These are phyloP conservation scores for Perccottus glenii DNA, from an alignment of 2,113 vertebrate species.

Conservation along the genomic window DNA sequence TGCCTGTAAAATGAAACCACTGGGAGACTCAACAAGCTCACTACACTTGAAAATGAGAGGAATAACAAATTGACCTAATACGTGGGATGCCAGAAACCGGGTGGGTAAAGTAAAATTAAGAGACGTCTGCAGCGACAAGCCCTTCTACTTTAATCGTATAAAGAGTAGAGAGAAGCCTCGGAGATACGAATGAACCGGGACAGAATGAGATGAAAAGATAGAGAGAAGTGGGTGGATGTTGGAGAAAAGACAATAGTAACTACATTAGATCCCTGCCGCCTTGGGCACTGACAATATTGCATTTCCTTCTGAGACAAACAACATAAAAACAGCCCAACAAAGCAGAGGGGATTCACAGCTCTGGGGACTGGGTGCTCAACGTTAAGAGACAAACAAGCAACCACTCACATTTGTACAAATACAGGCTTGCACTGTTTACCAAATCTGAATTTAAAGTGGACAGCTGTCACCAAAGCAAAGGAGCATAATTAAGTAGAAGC, in stretches of 20 bases:
- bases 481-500: too few species aligned
- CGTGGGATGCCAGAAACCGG: neutral
- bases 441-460: conserved; percentile 2
- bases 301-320: conserved; percentile 69
- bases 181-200: conserved; percentile 59
- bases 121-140: conserved; percentile 17
- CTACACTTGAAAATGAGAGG: neutral
- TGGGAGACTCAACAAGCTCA: neutral
- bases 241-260: conserved; percentile 74
- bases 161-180: conserved; percentile 42
- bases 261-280: conserved; percentile 59
- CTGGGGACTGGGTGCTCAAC: conserved; percentile 12
- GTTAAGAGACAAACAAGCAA: conserved; percentile 30
- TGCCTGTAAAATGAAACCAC: conserved; percentile 7
- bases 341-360: conserved; percentile 41
- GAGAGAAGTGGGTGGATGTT: conserved; percentile 65
- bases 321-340: conserved; percentile 46
- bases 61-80: conserved; percentile 9
- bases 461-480: neutral
- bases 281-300: conserved; percentile 60
- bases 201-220: conserved; percentile 63
- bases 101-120: conserved; percentile 29
- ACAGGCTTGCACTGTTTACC: conserved; percentile 35
- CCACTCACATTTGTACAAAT: conserved; percentile 7
- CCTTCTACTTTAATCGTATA: conserved; percentile 53